Percentiles rank a stretch among this genome's conserved stretches.
Conservation (phyloP, 2,113 vertebrate species). For the Tachysurus vachellii region DNA sequence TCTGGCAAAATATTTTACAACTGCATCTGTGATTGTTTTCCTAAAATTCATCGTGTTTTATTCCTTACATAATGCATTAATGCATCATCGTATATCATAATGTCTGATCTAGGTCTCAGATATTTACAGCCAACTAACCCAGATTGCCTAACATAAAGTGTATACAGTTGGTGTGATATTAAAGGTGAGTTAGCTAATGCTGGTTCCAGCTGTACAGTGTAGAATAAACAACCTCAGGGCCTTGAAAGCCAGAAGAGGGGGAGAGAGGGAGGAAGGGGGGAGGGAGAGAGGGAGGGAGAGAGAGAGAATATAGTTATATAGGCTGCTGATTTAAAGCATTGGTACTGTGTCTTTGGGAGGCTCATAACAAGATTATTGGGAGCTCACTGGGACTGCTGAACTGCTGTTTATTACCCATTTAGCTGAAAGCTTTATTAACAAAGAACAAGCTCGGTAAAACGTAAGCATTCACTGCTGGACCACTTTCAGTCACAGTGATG, state of each 20-base stretch:
- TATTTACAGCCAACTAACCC: background rate
- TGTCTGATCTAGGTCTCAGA: background rate
- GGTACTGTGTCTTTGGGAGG: background rate
- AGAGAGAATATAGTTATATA: background rate
- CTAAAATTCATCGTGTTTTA: background rate
- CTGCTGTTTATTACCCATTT: background rate
- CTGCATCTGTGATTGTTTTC: background rate
- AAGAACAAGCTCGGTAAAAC: background rate
- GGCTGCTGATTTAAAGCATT: background rate
- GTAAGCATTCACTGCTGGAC: background rate
- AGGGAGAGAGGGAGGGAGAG: too few species aligned
- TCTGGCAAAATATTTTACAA: background rate
- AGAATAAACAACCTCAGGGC: background rate
- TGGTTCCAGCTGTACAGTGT: background rate
- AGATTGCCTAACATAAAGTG: background rate
- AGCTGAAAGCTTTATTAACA: background rate
- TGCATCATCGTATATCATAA: background rate
- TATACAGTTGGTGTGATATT: background rate
- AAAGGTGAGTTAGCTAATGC: background rate
- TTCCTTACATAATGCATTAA: background rate
- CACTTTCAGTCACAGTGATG: background rate
- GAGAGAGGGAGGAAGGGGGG: background rate
- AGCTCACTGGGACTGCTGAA: background rate
- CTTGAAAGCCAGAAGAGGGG: background rate
- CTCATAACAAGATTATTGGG: background rate